phyloP scores from a whole-genome alignment of 2,113 vertebrate species.

The Candoia aspera region DNA sequence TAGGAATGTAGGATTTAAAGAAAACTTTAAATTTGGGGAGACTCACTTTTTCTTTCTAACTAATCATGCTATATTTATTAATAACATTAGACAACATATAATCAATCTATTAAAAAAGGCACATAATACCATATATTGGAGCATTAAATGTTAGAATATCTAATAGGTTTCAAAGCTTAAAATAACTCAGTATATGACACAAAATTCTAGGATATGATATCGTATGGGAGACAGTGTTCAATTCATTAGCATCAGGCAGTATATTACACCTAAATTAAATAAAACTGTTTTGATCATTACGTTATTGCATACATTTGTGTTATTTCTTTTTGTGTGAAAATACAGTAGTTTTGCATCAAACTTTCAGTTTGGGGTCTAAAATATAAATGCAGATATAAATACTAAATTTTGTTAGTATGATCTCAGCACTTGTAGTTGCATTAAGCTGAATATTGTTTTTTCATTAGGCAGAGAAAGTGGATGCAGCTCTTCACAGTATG shows the following conservation, averaged over 20 bases:
- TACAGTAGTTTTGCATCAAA: background rate
- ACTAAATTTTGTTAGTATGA: background rate
- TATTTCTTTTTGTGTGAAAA: background rate
- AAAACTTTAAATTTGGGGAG: background rate
- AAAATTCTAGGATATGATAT: background rate
- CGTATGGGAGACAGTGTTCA: background rate
- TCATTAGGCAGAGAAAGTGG: slow-evolving; percentile 93
- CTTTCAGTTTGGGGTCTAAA: background rate
- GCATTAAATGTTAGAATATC: background rate
- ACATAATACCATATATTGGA: background rate
- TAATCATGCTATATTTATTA: background rate
- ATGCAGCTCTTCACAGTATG: slow-evolving; percentile 94
- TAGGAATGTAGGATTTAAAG: background rate
- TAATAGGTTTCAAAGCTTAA: background rate
- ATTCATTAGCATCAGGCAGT: background rate
- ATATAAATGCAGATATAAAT: background rate
- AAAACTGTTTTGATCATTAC: background rate
- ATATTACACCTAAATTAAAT: background rate
- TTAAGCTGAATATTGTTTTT: slow-evolving; percentile 4
- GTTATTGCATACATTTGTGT: background rate
- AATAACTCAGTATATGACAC: background rate
- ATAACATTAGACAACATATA: background rate
- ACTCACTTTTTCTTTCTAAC: background rate
- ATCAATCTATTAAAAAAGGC: background rate
- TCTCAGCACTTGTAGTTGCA: background rate